These are phyloP conservation scores for Osmerus mordax DNA, from an alignment of 2,113 vertebrate genomes.

Conservation along the genomic window DNA sequence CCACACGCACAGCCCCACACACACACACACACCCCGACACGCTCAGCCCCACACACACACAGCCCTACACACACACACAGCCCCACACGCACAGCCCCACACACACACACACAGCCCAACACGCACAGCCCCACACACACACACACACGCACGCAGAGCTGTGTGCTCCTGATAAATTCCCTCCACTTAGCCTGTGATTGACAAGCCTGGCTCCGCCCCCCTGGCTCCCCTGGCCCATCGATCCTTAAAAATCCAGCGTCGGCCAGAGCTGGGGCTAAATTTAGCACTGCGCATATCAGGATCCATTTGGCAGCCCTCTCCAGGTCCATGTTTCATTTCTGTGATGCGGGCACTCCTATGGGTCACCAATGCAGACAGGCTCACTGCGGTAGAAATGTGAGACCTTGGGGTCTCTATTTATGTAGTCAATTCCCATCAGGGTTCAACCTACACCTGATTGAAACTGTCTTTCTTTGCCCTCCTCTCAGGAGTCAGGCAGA, in stretches of 20 bases:
- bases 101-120: background rate
- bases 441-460: no score
- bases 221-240: background rate
- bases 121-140: background rate
- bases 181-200: background rate
- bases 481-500: no score
- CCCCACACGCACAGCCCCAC: background rate
- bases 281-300: background rate
- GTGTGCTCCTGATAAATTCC: background rate
- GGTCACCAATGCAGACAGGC: conserved; percentile 6
- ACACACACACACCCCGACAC: background rate
- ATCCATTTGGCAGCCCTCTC: background rate
- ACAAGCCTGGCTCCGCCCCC: background rate
- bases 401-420: no score
- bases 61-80: background rate
- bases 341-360: background rate
- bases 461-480: no score
- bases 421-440: no score
- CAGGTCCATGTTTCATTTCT: conserved; percentile 6
- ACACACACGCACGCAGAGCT: background rate
- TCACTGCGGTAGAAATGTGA: background rate
- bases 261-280: background rate
- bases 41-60: no score
- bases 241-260: conserved; percentile 1
- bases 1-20: no score